A percentile compares a stretch with the other conserved stretches of the same genome.
These are phyloP conservation scores for Cyprinodon tularosa DNA, from an alignment of 2,113 vertebrate genomes.

Conservation along the genomic window DNA sequence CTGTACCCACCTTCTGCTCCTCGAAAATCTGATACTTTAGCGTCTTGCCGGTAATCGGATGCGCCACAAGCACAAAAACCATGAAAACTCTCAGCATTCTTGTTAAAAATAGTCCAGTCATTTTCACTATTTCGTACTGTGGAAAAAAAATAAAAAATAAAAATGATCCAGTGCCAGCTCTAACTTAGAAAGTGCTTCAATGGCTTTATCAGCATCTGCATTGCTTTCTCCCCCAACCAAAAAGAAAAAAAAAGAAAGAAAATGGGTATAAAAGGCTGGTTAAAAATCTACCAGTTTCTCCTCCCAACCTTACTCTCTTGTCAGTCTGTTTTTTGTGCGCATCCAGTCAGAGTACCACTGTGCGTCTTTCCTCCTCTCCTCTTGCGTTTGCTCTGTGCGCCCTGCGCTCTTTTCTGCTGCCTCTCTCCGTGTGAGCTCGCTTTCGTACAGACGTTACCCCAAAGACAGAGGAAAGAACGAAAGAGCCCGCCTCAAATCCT, in stretches of 20 bases:
- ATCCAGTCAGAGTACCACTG: constrained; percentile 52
- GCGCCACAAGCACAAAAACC: constrained; percentile 70
- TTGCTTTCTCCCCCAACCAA: constrained; percentile 29
- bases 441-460: constrained; percentile 76
- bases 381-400: constrained; percentile 54
- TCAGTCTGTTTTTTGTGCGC: constrained; percentile 46
- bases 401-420: constrained; percentile 57
- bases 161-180: constrained; percentile 31
- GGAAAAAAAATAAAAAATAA: constrained; percentile 2
- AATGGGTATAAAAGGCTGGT: constrained; percentile 1
- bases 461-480: not conserved
- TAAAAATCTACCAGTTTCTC: constrained; percentile 19
- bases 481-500: constrained; percentile 80
- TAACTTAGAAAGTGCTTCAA: constrained; percentile 39
- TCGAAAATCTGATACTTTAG: constrained; percentile 93
- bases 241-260: not conserved
- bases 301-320: not conserved
- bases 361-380: constrained; percentile 60
- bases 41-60: constrained; percentile 81
- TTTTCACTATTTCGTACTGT: constrained; percentile 38
- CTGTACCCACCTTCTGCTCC: constrained; percentile 92
- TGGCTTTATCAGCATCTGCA: constrained; percentile 47
- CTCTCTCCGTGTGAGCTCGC: constrained; percentile 67
- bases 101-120: constrained; percentile 35
- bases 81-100: constrained; percentile 69